Evolutionary conservation across 2,797 vertebrate species (phyloP).

Genomic region (Staurois parvus): DNA sequence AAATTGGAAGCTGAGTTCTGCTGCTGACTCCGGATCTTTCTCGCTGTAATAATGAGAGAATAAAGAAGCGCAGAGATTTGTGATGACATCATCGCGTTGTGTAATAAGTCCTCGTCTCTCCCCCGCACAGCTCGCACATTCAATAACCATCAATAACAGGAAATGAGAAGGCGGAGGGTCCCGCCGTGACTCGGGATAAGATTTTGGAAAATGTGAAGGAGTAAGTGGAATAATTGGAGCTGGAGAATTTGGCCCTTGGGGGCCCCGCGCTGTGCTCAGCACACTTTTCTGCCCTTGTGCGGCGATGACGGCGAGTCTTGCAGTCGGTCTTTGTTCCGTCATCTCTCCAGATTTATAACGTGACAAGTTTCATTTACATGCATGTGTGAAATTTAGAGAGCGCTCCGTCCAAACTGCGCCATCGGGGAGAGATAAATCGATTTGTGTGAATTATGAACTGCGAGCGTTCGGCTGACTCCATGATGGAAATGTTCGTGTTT

Average conservation of each 20-base stretch:
- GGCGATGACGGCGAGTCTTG: slow-evolving; percentile 17
- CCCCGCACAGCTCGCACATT: background rate
- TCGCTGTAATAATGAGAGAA: too few species aligned
- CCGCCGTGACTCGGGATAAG: background rate
- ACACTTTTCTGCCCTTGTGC: slow-evolving; percentile 27
- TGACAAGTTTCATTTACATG: slow-evolving; percentile 6
- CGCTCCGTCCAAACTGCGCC: too few species aligned
- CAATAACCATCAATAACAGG: background rate
- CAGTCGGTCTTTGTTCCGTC: background rate
- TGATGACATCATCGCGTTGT: too few species aligned
- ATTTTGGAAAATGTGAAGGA: slow-evolving; percentile 12
- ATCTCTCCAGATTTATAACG: slow-evolving; percentile 27
- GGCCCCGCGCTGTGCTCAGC: slow-evolving; percentile 31
- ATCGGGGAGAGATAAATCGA: background rate
- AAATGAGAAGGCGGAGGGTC: slow-evolving; percentile 11
- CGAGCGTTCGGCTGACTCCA: too few species aligned
- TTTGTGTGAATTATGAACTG: slow-evolving; percentile 1
- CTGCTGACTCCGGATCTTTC: too few species aligned
- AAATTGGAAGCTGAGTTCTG: too few species aligned
- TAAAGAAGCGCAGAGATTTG: too few species aligned
- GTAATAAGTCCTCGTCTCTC: too few species aligned
- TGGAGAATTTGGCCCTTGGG: slow-evolving; percentile 18
- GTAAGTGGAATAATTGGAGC: slow-evolving; percentile 14
- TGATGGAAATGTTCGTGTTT: too few species aligned
- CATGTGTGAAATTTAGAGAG: background rate